Base-by-base conservation (phyloP, 2,888 invertebrate species). In the Ceratothoa steindachneri region DNA sequence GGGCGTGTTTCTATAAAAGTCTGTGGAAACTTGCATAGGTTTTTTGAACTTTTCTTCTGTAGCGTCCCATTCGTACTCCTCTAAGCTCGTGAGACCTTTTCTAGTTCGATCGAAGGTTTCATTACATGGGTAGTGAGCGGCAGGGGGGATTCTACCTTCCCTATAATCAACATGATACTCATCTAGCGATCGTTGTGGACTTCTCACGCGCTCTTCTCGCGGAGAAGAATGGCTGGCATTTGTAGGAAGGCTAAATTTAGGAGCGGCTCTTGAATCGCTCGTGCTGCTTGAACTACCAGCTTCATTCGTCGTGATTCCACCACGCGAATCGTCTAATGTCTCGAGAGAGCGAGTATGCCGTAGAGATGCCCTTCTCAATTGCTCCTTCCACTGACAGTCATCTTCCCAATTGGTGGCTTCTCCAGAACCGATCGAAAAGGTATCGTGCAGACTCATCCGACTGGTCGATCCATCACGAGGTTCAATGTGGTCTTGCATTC, bases 331-430 rank as follows among this genome's bases (percentile, higher is more conserved):
- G 81, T 93, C 93, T 71, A 93, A 87, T 84, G 93, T 91, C 81
- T 93, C 93, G 85, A 93, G 86, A 0, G 93, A 93, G 71, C 91
- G 88, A 0, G 93, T 92, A 72, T 80, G 81, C 28, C 80, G 66
- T 24, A 80, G 24, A 24, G 76, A 76, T 0, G 91, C 91, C 77
- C 90, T 87, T 77, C 93, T 87, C 68, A 93, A 85, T 82, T 91
- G 91, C 82, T 93, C 93, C 72, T 90, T 87, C 93, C 93, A 93
- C 30, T 92, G 85, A 5, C 88, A 86, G 84, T 93, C 93, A 84
- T 93, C 92, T 82, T 92, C 93, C 80, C 80, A 71, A 30, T 65
- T 55, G 24, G 3, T 67, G 0, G 28, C 67, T 22, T 41, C 70
- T 27, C 22, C 51, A 27, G 55, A 19, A 30, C 28, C 64, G 9